Conservation (phyloP, 2,888 invertebrate species). For the Eupelmus urozonus region DNA sequence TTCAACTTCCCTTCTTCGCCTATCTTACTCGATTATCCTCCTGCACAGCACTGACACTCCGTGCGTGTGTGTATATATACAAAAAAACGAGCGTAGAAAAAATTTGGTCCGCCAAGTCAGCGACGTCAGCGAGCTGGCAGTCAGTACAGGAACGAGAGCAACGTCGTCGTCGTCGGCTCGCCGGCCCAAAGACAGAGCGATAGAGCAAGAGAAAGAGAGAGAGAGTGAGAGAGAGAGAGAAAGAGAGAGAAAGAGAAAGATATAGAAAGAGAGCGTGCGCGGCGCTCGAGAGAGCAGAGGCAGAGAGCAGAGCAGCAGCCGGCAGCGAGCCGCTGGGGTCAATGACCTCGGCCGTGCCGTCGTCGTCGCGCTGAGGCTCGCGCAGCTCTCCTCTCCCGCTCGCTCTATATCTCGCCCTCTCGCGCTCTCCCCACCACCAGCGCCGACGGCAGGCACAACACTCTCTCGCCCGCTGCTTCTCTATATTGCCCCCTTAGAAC, state of each 20-base stretch:
- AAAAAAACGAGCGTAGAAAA: too few species aligned
- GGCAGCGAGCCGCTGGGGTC: slow-evolving; percentile 77
- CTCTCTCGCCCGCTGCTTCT: too few species aligned
- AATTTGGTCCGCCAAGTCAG: too few species aligned
- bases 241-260: too few species aligned
- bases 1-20: not conserved
- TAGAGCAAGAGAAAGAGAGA: too few species aligned
- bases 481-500: not conserved
- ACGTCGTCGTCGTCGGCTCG: not conserved
- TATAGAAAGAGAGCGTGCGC: slow-evolving; percentile 13
- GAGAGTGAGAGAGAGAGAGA: too few species aligned
- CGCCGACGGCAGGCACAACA: too few species aligned
- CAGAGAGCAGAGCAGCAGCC: slow-evolving; percentile 74
- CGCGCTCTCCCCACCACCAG: not conserved
- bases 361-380: slow-evolving; percentile 64
- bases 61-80: too few species aligned
- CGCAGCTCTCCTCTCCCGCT: slow-evolving; percentile 39
- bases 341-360: slow-evolving; percentile 76
- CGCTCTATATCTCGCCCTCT: slow-evolving; percentile 33
- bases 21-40: too few species aligned
- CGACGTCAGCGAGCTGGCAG: too few species aligned
- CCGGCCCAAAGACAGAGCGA: too few species aligned
- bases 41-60: too few species aligned
- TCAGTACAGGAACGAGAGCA: not conserved
- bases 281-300: slow-evolving; percentile 36